Evolutionary conservation across 2,113 vertebrate genomes (phyloP).

Genomic region (Embiotoca jacksoni): DNA sequence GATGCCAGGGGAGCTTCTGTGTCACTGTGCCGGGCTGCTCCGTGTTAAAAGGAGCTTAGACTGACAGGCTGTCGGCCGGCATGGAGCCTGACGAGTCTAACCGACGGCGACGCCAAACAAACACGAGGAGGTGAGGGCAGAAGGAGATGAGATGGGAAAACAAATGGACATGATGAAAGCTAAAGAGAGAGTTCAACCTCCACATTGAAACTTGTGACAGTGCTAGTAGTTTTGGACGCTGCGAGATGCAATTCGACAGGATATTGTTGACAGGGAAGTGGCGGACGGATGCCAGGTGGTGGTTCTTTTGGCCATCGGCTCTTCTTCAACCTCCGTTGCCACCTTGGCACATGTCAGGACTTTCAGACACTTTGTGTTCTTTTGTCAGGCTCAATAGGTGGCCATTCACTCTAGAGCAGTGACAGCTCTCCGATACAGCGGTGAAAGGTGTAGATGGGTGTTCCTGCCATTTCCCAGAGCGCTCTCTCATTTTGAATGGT

Average conservation of each 20-base stretch:
- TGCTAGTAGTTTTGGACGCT: not conserved
- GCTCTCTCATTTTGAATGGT: conserved; percentile 59
- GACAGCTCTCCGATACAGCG: conserved; percentile 66
- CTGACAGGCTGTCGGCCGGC: conserved; percentile 56
- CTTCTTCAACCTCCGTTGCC: not conserved
- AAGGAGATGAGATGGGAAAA: conserved; percentile 35
- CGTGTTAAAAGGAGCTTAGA: conserved; percentile 62
- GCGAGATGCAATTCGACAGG: conserved; percentile 32
- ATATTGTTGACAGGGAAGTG: conserved; percentile 22
- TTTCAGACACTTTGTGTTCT: conserved; percentile 65
- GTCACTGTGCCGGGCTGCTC: conserved; percentile 41
- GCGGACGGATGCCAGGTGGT: conserved; percentile 43
- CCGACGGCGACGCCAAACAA: conserved; percentile 53
- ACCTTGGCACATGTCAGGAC: conserved; percentile 49
- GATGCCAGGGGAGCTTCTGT: conserved; percentile 49
- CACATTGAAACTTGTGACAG: conserved; percentile 38
- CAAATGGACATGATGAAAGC: conserved; percentile 33
- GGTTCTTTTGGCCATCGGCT: conserved; percentile 30
- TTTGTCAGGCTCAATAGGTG: conserved; percentile 65
- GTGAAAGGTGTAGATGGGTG: conserved; percentile 69
- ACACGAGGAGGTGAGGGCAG: conserved; percentile 36
- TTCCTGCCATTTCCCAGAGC: conserved; percentile 67
- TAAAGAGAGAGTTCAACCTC: conserved; percentile 15
- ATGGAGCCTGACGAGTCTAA: conserved; percentile 56
- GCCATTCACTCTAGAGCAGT: conserved; percentile 52